Evolutionary conservation across 2,113 vertebrate species (phyloP).

Genomic region (Synchiropus splendidus): DNA sequence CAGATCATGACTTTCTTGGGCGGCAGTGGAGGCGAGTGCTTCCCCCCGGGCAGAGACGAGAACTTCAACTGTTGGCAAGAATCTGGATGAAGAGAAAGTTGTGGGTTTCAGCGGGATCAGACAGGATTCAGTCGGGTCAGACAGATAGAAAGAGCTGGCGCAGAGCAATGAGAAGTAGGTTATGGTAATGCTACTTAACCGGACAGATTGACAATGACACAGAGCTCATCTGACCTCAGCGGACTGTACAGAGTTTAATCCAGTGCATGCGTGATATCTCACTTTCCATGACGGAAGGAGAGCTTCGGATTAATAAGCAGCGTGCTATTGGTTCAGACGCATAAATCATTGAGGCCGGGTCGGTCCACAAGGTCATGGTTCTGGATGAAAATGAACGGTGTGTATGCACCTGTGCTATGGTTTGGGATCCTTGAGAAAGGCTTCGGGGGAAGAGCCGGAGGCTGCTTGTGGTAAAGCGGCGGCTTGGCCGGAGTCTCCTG

Average conservation of each 20-base stretch:
- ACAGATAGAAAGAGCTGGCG: constrained; percentile 20
- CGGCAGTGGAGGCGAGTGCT: constrained; percentile 94
- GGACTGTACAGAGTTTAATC: constrained; percentile 33
- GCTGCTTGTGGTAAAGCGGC: constrained; percentile 90
- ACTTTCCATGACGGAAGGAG: not conserved
- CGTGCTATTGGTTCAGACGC: too few species aligned
- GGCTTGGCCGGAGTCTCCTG: constrained; percentile 88
- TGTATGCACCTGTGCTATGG: constrained; percentile 85
- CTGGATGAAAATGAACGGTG: too few species aligned
- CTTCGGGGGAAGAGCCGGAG: constrained; percentile 96
- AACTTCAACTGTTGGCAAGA: constrained; percentile 90
- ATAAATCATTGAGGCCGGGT: too few species aligned
- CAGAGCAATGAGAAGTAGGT: constrained; percentile 34
- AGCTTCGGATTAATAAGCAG: too few species aligned
- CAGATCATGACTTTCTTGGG: constrained; percentile 99
- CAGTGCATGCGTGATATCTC: not conserved
- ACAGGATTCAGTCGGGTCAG: not conserved
- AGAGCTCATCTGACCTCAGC: constrained; percentile 28
- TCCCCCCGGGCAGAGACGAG: constrained; percentile 84
- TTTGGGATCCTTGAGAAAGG: constrained; percentile 90
- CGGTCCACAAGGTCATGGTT: too few species aligned
- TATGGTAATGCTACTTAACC: constrained; percentile 42
- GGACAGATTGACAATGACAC: constrained; percentile 49
- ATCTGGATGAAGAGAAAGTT: constrained; percentile 60
- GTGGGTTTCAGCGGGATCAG: not conserved